Conservation (phyloP, 2,888 invertebrate species). For the Eupithecia centaureata region DNA sequence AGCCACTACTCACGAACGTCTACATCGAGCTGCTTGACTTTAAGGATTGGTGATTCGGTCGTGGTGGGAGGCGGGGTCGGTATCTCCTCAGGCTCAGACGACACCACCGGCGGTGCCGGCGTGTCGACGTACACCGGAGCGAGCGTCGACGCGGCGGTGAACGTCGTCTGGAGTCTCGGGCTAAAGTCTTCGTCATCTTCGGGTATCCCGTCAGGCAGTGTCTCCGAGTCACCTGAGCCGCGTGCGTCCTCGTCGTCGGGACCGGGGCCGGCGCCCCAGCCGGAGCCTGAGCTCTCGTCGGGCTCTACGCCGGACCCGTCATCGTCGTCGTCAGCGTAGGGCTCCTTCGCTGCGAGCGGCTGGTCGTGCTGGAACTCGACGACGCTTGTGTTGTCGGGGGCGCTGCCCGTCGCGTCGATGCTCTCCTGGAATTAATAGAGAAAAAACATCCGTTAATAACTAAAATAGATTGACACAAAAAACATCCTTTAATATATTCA, state of each 20-base stretch:
- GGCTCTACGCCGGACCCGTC: constrained; percentile 89
- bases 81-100: constrained; percentile 38
- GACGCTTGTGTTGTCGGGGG: constrained; percentile 59
- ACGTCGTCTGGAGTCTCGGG: constrained; percentile 45
- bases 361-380: constrained; percentile 72
- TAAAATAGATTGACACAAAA: neutral
- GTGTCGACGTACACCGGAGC: constrained; percentile 43
- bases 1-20: constrained; percentile 82
- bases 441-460: neutral
- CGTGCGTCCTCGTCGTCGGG: constrained; percentile 90
- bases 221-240: constrained; percentile 71
- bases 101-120: constrained; percentile 33
- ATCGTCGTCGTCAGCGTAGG: constrained; percentile 88
- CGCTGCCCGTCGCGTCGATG: constrained; percentile 56
- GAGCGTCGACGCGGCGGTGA: constrained; percentile 32
- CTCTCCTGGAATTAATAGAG: constrained; percentile 69
- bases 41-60: constrained; percentile 59
- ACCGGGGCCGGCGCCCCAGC: constrained; percentile 87
- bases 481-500: neutral
- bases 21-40: constrained; percentile 65
- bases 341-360: constrained; percentile 82
- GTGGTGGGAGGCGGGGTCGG: constrained; percentile 45
- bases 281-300: constrained; percentile 94
- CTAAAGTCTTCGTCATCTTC: constrained; percentile 79
- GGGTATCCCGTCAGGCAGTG: constrained; percentile 55